Base-by-base conservation (phyloP, 2,888 invertebrate species). In the Nephrotoma appendiculata region DNA sequence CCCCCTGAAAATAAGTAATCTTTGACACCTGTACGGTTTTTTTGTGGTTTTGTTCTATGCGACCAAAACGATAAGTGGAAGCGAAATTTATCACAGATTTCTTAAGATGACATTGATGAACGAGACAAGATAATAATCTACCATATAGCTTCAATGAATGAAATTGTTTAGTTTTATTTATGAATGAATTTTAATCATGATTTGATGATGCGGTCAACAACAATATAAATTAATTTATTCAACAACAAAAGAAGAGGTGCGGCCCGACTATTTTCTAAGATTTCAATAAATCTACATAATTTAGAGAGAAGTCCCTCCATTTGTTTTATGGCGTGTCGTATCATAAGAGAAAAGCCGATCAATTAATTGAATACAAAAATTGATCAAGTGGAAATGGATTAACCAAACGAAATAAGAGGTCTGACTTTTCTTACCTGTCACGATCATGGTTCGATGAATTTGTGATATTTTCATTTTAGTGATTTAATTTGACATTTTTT, bases 41-140 rank as follows among this genome's bases (percentile, higher is more conserved):
- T 83, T 41, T 83, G 41, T 83, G 41, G 83, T 83, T 83, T 83
- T 83, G 9, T 83, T 83, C 41, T 31, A 83, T 41, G 41, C 2
- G n/a, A 83, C 83, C 83, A 83, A 83, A 41, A 83, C 4, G 9
- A 42, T 41, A 83, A 83, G n/a, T 83, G 41, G 83, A 83, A 41
- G 83, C 41, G 83, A 83, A 83, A 83, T 41, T 83, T 83, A 42
- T 42, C 41, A 83, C 41, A 42, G 5, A 83, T 83, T 83, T 83
- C 41, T 44, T 43, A 19, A 86, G 43, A 86, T 44, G 85, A 86
- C 85, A 86, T 45, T 86, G 85, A 86, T 86, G 85, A 44, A 86
- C 85, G 85, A 86, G 44, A 19, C 43, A 15, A 19, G 85, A 86
- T 86, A 86, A 44, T 31, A 86, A 44, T 44, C 44, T 86, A 43